Evolutionary conservation across 2,888 invertebrate species (phyloP).

Genomic region (Polymixis lichenea): DNA sequence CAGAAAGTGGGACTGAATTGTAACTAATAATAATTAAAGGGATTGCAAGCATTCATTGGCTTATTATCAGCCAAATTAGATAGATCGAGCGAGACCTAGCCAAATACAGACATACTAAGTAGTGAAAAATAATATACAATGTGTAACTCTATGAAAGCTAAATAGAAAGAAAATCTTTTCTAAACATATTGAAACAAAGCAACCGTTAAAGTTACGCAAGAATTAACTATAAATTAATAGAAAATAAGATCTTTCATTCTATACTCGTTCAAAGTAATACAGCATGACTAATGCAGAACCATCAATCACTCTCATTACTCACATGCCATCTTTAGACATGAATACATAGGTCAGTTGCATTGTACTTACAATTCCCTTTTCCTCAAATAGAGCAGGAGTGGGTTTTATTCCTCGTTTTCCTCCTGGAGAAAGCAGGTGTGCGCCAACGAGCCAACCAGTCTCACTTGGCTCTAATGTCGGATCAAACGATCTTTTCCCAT

Average conservation of each 20-base stretch:
- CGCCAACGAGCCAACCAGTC: constrained; percentile 52
- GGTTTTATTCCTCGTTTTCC: constrained; percentile 58
- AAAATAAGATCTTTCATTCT: constrained; percentile 10
- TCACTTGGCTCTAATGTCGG: constrained; percentile 48
- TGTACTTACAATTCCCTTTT: constrained; percentile 49
- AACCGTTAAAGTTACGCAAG: constrained; percentile 7
- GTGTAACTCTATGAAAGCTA: not conserved
- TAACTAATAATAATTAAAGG: constrained; percentile 28
- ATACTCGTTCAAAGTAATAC: constrained; percentile 7
- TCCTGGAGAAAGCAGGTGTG: constrained; percentile 63
- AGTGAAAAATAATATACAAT: not conserved
- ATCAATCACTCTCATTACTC: constrained; percentile 50
- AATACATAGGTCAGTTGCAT: constrained; percentile 39
- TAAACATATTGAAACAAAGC: constrained; percentile 6
- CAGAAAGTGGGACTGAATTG: constrained; percentile 18
- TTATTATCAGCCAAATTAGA: constrained; percentile 12
- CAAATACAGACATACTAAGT: constrained; percentile 12
- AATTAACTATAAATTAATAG: constrained; percentile 9
- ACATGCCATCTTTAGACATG: constrained; percentile 31
- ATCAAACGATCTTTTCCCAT: constrained; percentile 34
- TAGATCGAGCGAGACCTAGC: not conserved
- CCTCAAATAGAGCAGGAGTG: constrained; percentile 50
- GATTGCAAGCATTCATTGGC: constrained; percentile 12
- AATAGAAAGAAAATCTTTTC: constrained; percentile 2
- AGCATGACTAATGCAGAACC: constrained; percentile 28